Evolutionary conservation across 92 coral and sea anemone species (phyloP), one percentile per base, ranked within the genome.

Genomic region (Porites evermanni): DNA sequence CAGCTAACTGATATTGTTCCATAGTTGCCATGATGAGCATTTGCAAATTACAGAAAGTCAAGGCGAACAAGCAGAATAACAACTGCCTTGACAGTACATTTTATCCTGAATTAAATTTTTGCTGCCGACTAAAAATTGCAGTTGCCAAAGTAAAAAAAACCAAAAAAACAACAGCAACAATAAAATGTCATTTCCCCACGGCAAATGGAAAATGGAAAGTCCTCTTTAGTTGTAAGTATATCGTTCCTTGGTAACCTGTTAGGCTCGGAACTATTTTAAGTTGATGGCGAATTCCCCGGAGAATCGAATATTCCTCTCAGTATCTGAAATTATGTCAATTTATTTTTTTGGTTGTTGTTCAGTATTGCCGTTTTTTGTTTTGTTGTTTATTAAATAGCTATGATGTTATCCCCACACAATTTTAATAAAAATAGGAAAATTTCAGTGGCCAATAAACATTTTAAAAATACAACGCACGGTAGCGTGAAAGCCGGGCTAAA

Each of bases 1-100:
- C 58, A 81, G 26, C 70, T 69, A 70, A 81, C 18, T 38, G 64
- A 71, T 81, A 80, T 80, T 79, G 64, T 21, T 23, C 6, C 24
- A 24, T 60, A 70, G 58, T 71, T 71, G 29, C 18, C 85, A 18
- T 38, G 69, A 70, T 38, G 69, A 70, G 67, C 19, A 44, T 59
- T 44, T 26, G 50, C 54, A 11, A 32, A 66, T 56, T 58, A 58
- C 24, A 74, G 24, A 68, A 71, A 81, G 86, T 81, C 78, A 59
- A 77, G 86, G 38, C 68, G 71, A 18, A 51, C 24, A 8, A 78
- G 70, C 47, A 4, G 47, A 21, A 64, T n/a, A 59, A 44, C 70
- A 78, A 13, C 24, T n/a, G 67, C 8, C 38, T 11, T 14, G 61
- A 10, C 61, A 11, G 12, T 8, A 9, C 16, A 56, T 56, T 12